phyloP scores from a whole-genome alignment of 2,113 vertebrate species.

The Embiotoca jacksoni region DNA sequence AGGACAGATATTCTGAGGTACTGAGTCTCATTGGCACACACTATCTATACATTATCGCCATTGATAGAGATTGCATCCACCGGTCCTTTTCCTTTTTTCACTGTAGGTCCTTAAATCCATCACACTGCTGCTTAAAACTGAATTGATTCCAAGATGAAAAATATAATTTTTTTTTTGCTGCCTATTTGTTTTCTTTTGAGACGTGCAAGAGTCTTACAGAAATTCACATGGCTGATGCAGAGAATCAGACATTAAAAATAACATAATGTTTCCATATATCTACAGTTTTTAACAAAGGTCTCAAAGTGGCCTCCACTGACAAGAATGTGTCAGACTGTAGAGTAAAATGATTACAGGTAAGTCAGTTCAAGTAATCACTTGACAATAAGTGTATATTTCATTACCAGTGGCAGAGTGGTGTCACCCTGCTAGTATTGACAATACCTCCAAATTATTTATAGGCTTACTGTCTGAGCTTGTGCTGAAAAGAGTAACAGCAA shows the following conservation, averaged over 20 bases:
- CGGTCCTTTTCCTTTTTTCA: conserved; percentile 15
- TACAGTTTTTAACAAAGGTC: too few relatives aligned
- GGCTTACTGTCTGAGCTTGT: too few relatives aligned
- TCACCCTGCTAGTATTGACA: too few relatives aligned
- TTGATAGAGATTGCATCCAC: background rate
- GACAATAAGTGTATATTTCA: background rate
- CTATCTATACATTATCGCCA: background rate
- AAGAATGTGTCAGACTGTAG: background rate
- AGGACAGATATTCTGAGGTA: background rate
- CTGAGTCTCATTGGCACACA: background rate
- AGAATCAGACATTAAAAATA: too few relatives aligned
- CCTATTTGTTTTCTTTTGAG: background rate
- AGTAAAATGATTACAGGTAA: background rate
- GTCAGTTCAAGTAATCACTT: background rate
- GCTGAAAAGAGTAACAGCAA: too few relatives aligned
- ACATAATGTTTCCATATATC: too few relatives aligned
- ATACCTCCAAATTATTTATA: too few relatives aligned
- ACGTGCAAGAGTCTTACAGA: background rate
- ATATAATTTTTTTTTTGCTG: too few relatives aligned
- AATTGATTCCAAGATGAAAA: background rate
- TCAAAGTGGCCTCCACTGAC: too few relatives aligned
- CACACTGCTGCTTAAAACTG: background rate
- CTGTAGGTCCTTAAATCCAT: background rate
- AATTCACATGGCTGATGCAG: background rate
- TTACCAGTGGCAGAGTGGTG: background rate